Evolutionary conservation across 2,888 invertebrate species (phyloP).

Genomic region (Netelia inedita): DNA sequence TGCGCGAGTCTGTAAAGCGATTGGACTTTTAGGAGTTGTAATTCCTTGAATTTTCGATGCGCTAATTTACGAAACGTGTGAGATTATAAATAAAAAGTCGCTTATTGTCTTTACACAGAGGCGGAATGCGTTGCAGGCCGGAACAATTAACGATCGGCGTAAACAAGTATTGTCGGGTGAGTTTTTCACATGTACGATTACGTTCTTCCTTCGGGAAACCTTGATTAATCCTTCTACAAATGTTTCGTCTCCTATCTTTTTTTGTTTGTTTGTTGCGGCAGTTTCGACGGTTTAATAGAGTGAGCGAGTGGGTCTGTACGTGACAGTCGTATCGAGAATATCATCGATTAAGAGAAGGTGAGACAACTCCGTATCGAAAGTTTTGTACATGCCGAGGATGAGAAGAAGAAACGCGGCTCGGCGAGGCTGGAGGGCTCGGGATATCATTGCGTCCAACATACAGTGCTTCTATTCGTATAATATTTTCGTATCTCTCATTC

Average conservation of each 20-base stretch:
- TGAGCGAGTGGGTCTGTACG: neutral
- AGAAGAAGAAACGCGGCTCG: neutral
- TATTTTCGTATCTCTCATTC: conserved; percentile 68
- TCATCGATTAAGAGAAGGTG: conserved; percentile 33
- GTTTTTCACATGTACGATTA: no score
- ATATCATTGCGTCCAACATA: conserved; percentile 81
- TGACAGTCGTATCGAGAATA: conserved; percentile 11
- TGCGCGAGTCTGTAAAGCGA: no score
- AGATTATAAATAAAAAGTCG: conserved; percentile 74
- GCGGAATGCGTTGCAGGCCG: neutral
- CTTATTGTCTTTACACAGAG: conserved; percentile 79
- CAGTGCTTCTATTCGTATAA: conserved; percentile 79
- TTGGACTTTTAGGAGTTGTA: no score
- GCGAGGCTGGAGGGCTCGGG: conserved; percentile 78
- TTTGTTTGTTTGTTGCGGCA: no score
- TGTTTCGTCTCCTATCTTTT: neutral
- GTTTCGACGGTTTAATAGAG: neutral
- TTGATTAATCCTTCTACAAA: neutral
- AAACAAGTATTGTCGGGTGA: neutral
- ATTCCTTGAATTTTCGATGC: neutral
- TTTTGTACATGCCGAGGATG: conserved; percentile 78
- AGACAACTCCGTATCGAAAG: conserved; percentile 69
- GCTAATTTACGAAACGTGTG: conserved; percentile 61
- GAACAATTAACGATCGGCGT: conserved; percentile 20
- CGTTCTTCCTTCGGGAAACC: no score